Evolutionary conservation across 2,113 vertebrate genomes (phyloP), one percentile per base, ranked within the genome.

Genomic region (Heterotilapia buettikoferi): DNA sequence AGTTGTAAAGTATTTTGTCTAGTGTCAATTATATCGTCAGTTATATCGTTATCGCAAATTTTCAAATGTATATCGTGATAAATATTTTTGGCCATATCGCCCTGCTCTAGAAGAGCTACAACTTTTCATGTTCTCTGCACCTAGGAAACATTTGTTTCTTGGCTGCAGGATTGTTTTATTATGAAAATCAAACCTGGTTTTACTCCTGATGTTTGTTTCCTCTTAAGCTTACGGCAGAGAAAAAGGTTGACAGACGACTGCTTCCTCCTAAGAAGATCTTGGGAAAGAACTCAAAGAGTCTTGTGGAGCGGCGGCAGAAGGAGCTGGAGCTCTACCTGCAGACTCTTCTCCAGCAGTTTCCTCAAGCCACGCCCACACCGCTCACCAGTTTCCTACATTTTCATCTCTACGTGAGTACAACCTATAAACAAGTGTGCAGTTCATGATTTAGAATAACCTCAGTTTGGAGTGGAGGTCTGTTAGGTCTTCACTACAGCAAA

Each of bases 251-350:
- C 92, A 97, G 97, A 88, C 97, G 97, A 86, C 96, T 99, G 4
- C 96, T 99, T 79, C 99, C 98, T 29, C 98, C 99, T 1, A 99
- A 99, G 95, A 99, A 99, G 96, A 98, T 99, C 12, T 97, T 99
- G 87, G 98, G 98, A 19, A 99, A 99, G 96, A 99, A 99, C 93
- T 99, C 98, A 1, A 98, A 96, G 94, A 98, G 97, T 89, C 93
- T 99, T 90, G 98, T 99, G 85, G 98, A 99, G 93, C 98, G 97
- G 93, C 96, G 98, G 80, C 97, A 99, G 91, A 99, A 98, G 90
- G 98, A 99, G 86, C 95, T 99, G 52, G 98, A 99, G 86, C 95
- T 98, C 50, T 99, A 99, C 88, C 95, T 99, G 26, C 98, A 99
- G 94, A 98, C 97, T 0, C 96, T 99, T 52, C 96, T 99, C 8